These are phyloP conservation scores for Rafetus swinhoei DNA, from an alignment of 2,113 vertebrate species.

Conservation along the genomic window DNA sequence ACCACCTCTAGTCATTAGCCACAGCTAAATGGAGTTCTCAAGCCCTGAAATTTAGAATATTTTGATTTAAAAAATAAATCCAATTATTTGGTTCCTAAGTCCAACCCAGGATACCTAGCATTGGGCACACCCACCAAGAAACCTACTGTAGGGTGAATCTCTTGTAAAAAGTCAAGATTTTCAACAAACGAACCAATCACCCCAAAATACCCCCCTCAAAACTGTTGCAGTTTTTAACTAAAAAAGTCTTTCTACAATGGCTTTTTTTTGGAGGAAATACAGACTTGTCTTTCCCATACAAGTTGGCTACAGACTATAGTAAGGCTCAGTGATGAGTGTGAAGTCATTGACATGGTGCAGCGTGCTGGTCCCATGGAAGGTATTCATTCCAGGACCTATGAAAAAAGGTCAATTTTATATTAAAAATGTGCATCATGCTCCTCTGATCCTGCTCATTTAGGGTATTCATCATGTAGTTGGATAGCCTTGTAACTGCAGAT, in stretches of 20 bases:
- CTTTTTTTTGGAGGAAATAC: neutral
- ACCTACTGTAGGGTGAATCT: neutral
- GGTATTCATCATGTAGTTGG: neutral
- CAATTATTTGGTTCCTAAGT: neutral
- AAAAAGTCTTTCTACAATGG: neutral
- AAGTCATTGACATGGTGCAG: neutral
- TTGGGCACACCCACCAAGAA: neutral
- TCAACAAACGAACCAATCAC: neutral
- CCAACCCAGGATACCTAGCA: neutral
- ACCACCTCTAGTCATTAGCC: neutral
- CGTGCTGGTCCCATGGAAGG: neutral
- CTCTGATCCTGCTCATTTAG: neutral
- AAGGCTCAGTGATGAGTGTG: neutral
- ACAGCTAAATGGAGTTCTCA: neutral
- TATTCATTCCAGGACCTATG: neutral
- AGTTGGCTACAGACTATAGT: neutral
- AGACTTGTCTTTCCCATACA: neutral
- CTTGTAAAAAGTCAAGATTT: neutral
- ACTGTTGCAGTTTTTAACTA: neutral
- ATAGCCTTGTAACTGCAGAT: constrained; percentile 31
- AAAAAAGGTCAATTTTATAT: neutral
- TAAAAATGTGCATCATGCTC: neutral
- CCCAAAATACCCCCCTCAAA: neutral
- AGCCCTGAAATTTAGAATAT: neutral
- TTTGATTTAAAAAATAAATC: neutral